These are phyloP conservation scores for Drosophila anomelani DNA, from an alignment of 2,888 invertebrate genomes.

Conservation along the genomic window DNA sequence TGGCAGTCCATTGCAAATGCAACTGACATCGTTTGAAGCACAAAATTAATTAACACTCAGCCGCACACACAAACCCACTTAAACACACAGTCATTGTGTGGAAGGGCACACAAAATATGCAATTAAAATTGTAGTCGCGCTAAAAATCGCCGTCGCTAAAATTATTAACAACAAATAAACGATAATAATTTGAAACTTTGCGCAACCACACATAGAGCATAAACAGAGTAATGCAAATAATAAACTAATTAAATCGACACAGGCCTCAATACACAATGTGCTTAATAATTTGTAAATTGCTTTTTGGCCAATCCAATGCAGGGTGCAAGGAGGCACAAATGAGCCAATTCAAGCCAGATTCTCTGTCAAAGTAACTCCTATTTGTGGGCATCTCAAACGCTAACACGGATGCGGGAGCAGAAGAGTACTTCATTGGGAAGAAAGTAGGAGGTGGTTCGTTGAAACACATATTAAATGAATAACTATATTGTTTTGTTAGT, in stretches of 20 bases:
- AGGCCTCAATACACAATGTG: slow-evolving; percentile 45
- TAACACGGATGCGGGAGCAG: slow-evolving; percentile 9
- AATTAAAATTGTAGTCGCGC: slow-evolving; percentile 63
- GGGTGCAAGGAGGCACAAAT: slow-evolving; percentile 29
- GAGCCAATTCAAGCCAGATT: slow-evolving; percentile 13
- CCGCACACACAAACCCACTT: slow-evolving; percentile 31
- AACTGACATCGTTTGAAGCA: slow-evolving; percentile 71
- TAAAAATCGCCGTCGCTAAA: slow-evolving; percentile 57
- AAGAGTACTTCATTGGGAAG: not conserved
- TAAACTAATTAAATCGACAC: slow-evolving; percentile 76
- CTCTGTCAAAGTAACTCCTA: not conserved
- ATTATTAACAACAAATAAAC: slow-evolving; percentile 75
- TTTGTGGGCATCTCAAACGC: slow-evolving; percentile 23
- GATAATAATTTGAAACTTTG: slow-evolving; percentile 60
- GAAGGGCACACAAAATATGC: slow-evolving; percentile 55
- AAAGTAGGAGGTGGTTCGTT: slow-evolving; percentile 12
- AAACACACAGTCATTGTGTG: slow-evolving; percentile 39
- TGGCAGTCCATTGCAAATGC: slow-evolving; percentile 61
- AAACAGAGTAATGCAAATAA: slow-evolving; percentile 57
- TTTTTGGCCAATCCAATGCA: slow-evolving; percentile 35
- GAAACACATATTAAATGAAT: slow-evolving; percentile 12
- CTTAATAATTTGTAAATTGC: slow-evolving; percentile 59
- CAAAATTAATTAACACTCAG: slow-evolving; percentile 78
- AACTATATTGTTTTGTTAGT: slow-evolving; percentile 32
- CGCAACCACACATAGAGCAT: slow-evolving; percentile 19